Conservation (phyloP, 2,797 vertebrate species). For the Phalloptychus januarius region DNA sequence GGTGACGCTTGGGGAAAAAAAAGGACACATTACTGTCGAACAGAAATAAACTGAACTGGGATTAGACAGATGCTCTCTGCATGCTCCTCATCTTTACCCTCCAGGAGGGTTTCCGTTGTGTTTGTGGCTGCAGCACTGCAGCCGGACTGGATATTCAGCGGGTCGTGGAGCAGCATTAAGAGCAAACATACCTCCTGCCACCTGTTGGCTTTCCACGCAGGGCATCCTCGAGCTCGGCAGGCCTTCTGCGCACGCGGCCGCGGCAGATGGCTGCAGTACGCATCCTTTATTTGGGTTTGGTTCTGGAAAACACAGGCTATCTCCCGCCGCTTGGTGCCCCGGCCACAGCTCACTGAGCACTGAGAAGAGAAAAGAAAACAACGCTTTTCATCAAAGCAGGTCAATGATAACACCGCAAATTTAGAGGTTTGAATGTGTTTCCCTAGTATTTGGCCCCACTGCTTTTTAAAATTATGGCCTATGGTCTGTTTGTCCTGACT, state of each 20-base stretch:
- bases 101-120: slow-evolving; percentile 34
- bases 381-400: slow-evolving; percentile 7
- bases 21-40: slow-evolving; percentile 44
- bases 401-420: background rate
- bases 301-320: slow-evolving; percentile 84
- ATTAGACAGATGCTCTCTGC: slow-evolving; percentile 67
- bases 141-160: slow-evolving; percentile 19
- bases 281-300: slow-evolving; percentile 81
- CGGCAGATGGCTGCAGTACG: slow-evolving; percentile 82
- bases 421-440: background rate
- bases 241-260: slow-evolving; percentile 85
- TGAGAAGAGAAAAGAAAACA: slow-evolving; percentile 51
- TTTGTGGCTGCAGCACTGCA: slow-evolving; percentile 53
- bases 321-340: slow-evolving; percentile 88
- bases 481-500: background rate
- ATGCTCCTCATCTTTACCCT: slow-evolving; percentile 54
- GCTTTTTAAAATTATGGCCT: background rate
- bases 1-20: slow-evolving; percentile 43
- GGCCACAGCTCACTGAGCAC: slow-evolving; percentile 95
- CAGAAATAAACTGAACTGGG: slow-evolving; percentile 59
- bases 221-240: slow-evolving; percentile 87
- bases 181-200: slow-evolving; percentile 88
- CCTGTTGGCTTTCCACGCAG: slow-evolving; percentile 88
- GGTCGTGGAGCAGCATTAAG: slow-evolving; percentile 29
- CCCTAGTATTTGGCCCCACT: background rate